phyloP scores from a whole-genome alignment of 2,797 vertebrate species.

The Rhodeus uyekii region DNA sequence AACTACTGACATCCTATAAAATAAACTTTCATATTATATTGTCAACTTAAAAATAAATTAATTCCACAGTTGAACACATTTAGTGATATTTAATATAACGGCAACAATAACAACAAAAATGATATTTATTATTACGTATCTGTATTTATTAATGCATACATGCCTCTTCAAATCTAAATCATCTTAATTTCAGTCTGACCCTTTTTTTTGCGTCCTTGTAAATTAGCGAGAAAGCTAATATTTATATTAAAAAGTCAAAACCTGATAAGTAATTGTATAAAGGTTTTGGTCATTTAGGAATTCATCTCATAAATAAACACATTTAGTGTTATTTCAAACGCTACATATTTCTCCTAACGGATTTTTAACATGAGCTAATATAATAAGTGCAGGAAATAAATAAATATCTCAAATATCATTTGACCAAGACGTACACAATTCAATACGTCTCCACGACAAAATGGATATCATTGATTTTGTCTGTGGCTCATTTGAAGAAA shows the following conservation, averaged over 20 bases:
- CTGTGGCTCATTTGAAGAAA: not conserved
- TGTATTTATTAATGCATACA: not conserved
- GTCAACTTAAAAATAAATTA: too few relatives aligned
- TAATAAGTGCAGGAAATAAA: not conserved
- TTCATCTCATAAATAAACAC: not conserved
- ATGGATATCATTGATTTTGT: slow-evolving; percentile 6
- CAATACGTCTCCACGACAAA: not conserved
- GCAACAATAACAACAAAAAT: too few relatives aligned
- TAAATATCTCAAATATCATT: not conserved
- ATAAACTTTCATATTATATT: not conserved
- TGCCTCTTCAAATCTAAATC: not conserved
- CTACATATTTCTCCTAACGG: not conserved
- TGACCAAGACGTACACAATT: not conserved
- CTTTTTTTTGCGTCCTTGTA: not conserved
- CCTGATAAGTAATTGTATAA: too few relatives aligned
- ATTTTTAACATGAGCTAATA: not conserved
- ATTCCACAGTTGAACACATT: too few relatives aligned
- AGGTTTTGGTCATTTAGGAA: too few relatives aligned
- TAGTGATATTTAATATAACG: too few relatives aligned
- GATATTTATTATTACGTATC: not conserved
- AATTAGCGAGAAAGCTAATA: too few relatives aligned
- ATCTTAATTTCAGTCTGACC: not conserved
- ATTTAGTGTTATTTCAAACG: not conserved
- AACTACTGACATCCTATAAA: not conserved
- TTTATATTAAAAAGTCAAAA: too few relatives aligned